phyloP scores from a whole-genome alignment of 2,113 vertebrate genomes.

The Carassius auratus region DNA sequence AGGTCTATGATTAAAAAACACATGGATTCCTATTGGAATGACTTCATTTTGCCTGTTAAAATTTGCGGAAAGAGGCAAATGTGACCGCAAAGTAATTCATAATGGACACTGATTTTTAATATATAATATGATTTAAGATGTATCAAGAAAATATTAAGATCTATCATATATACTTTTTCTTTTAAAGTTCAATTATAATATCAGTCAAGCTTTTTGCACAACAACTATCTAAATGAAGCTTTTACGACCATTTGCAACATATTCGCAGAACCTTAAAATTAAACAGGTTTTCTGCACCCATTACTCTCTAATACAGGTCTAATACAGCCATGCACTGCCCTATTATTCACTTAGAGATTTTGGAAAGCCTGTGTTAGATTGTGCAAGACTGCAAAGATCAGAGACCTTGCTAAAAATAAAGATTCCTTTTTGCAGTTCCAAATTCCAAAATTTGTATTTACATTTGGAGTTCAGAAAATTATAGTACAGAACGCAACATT shows the following conservation, averaged over 20 bases:
- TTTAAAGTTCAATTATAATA: background rate
- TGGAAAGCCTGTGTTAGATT: background rate
- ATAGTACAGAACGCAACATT: background rate
- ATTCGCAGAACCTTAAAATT: too few species aligned
- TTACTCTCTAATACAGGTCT: background rate
- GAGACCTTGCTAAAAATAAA: background rate
- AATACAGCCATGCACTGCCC: background rate
- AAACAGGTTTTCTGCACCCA: too few species aligned
- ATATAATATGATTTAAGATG: too few species aligned
- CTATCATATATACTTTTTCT: too few species aligned
- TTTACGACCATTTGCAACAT: background rate
- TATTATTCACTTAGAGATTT: background rate
- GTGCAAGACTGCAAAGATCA: background rate
- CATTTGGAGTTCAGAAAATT: background rate
- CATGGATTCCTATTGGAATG: too few species aligned
- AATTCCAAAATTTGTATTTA: too few species aligned
- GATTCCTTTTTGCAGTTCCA: background rate
- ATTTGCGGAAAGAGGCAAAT: too few species aligned
- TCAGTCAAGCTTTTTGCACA: background rate
- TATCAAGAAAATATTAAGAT: too few species aligned
- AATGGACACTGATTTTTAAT: background rate
- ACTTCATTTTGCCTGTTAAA: too few species aligned
- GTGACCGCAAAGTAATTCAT: background rate
- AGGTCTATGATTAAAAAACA: too few species aligned
- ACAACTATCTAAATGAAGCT: background rate